A percentile compares a stretch with the other conserved stretches of the same genome.
These are phyloP conservation scores for Mimas tiliae DNA, from an alignment of 2,888 invertebrate genomes.

Conservation along the genomic window DNA sequence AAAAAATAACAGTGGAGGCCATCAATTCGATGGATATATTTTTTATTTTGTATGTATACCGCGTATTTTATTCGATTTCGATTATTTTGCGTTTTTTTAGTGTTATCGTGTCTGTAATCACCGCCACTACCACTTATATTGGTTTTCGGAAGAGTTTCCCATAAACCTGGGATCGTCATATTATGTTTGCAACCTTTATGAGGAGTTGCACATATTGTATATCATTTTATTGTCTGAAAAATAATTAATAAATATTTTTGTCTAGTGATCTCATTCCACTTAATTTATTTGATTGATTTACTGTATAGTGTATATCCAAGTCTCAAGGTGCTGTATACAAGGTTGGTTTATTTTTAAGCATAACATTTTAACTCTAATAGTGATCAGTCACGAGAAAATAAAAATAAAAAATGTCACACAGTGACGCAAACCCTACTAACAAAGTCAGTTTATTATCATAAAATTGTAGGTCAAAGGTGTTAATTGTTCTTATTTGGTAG, in stretches of 20 bases:
- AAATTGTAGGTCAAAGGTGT: neutral
- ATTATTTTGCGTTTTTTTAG: too few relatives aligned
- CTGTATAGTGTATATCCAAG: neutral
- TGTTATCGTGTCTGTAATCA: too few relatives aligned
- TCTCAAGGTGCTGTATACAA: neutral
- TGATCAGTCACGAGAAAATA: constrained; percentile 34
- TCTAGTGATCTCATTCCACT: neutral
- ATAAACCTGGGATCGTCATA: too few relatives aligned
- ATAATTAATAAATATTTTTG: neutral
- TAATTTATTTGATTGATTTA: neutral
- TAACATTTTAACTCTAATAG: constrained; percentile 28
- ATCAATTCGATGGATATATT: too few relatives aligned
- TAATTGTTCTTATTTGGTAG: neutral
- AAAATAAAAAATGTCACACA: constrained; percentile 32
- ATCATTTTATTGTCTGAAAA: neutral
- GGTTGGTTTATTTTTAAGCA: constrained; percentile 2
- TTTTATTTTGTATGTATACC: too few relatives aligned
- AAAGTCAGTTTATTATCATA: neutral
- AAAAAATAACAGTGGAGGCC: too few relatives aligned
- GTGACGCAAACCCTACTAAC: constrained; percentile 31
- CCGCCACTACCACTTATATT: too few relatives aligned
- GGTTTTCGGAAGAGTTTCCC: too few relatives aligned
- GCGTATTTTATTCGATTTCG: too few relatives aligned
- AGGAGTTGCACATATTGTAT: too few relatives aligned
- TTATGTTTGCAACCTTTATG: too few relatives aligned